phyloP scores from a whole-genome alignment of 2,797 vertebrate genomes.

The Macrochelys suwanniensis region DNA sequence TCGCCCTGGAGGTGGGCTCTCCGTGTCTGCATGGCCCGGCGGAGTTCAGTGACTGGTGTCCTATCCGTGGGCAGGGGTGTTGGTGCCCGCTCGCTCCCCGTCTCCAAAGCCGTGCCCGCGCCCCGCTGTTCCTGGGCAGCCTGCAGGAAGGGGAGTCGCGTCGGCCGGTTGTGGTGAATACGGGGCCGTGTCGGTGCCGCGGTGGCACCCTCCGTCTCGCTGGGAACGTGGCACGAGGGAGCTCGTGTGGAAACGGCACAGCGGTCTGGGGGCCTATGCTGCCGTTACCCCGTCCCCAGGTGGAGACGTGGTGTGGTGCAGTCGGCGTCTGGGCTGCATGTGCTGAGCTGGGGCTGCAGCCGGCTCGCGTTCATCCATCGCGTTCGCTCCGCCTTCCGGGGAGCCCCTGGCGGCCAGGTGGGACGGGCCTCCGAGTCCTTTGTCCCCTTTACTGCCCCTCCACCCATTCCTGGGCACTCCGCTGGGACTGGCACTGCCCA shows the following conservation, averaged over 20 bases:
- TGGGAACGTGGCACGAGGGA: background rate
- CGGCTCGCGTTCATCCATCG: background rate
- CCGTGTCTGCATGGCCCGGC: background rate
- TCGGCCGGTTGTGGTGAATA: background rate
- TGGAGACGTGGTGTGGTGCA: background rate
- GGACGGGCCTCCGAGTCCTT: background rate
- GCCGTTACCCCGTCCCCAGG: background rate
- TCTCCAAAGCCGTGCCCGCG: background rate
- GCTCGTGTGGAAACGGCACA: background rate
- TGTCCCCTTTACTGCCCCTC: background rate
- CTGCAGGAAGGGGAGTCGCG: background rate
- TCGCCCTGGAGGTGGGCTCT: background rate
- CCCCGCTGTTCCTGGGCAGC: background rate
- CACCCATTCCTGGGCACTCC: too few species aligned
- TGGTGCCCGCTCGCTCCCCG: background rate
- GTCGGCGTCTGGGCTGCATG: background rate
- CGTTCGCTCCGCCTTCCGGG: background rate
- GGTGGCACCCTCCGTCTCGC: background rate
- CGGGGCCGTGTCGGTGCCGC: background rate
- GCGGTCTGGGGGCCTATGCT: background rate
- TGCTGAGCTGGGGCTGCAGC: background rate
- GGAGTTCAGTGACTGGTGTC: background rate
- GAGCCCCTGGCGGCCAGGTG: background rate
- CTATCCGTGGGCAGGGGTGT: background rate
- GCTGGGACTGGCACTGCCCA: background rate